A percentile compares a stretch with the other conserved stretches of the same genome.
These are phyloP conservation scores for Papilio polytes DNA, from an alignment of 1,140 invertebrate genomes.

Conservation along the genomic window DNA sequence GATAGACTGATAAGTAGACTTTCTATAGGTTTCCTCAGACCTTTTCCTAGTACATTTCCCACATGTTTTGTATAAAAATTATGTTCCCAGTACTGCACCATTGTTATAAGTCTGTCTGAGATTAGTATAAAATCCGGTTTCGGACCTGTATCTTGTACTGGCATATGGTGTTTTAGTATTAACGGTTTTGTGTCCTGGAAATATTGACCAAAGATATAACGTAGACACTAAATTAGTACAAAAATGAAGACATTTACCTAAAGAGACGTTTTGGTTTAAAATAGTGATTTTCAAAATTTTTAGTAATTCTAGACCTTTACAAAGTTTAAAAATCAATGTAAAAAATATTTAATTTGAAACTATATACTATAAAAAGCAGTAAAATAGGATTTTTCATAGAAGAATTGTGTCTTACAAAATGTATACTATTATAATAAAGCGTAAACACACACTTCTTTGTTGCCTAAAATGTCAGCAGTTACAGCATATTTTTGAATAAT, in stretches of 20 bases:
- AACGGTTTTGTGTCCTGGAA: conserved; percentile 76
- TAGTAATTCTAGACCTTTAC: too few species aligned
- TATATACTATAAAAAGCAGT: not conserved
- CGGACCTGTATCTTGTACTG: conserved; percentile 56
- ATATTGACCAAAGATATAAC: not conserved
- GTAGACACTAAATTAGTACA: too few species aligned
- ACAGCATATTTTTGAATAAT: too few species aligned
- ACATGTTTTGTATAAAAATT: conserved; percentile 60
- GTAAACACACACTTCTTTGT: too few species aligned
- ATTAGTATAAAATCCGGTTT: conserved; percentile 72
- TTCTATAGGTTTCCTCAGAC: conserved; percentile 65
- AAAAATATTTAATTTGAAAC: not conserved
- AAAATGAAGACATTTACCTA: too few species aligned
- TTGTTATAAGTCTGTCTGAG: conserved; percentile 73
- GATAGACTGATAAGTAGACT: conserved; percentile 68
- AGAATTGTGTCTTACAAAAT: not conserved
- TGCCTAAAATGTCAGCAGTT: too few species aligned
- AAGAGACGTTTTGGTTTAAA: too few species aligned
- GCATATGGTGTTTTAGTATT: conserved; percentile 64
- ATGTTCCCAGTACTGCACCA: conserved; percentile 79
- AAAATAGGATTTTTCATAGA: not conserved
- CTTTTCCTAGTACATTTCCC: conserved; percentile 54
- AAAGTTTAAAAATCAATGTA: too few species aligned
- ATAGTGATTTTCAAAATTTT: too few species aligned
- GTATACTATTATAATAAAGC: too few species aligned